Conservation (phyloP, 2,888 invertebrate species). For the Pocota personata region DNA sequence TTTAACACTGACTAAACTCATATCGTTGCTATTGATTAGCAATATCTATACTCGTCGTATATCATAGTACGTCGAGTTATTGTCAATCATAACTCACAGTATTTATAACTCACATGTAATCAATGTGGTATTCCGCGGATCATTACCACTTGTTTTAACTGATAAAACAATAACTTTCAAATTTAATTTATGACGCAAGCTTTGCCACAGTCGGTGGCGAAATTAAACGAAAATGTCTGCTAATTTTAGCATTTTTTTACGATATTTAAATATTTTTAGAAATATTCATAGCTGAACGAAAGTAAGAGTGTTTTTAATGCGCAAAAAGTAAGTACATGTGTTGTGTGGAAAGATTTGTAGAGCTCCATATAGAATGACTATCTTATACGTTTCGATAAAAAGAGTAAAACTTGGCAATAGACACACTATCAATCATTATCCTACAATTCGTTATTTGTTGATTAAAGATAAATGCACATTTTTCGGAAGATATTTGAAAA, state of each 20-base stretch:
- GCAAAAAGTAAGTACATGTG: conserved; percentile 8
- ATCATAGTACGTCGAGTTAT: not conserved
- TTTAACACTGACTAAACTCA: not conserved
- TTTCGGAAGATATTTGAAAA: not conserved
- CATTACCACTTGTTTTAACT: not conserved
- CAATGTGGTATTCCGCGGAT: not conserved
- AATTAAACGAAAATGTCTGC: not conserved
- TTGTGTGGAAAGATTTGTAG: not conserved
- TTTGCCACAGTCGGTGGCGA: not conserved
- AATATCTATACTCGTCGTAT: not conserved
- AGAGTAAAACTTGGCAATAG: not conserved
- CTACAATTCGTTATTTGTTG: not conserved
- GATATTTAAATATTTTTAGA: not conserved
- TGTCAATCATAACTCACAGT: not conserved
- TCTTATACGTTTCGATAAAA: not conserved
- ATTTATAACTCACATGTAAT: not conserved
- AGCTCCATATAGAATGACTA: not conserved
- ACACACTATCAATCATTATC: conserved; percentile 17
- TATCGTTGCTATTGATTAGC: not conserved
- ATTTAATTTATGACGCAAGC: not conserved
- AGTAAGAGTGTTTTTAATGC: not conserved
- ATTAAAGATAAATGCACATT: not conserved
- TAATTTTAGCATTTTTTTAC: not conserved
- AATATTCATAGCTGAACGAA: not conserved
- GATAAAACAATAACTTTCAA: not conserved